Evolutionary conservation across 2,797 vertebrate genomes (phyloP).

Genomic region (Leucoraja ocellata): DNA sequence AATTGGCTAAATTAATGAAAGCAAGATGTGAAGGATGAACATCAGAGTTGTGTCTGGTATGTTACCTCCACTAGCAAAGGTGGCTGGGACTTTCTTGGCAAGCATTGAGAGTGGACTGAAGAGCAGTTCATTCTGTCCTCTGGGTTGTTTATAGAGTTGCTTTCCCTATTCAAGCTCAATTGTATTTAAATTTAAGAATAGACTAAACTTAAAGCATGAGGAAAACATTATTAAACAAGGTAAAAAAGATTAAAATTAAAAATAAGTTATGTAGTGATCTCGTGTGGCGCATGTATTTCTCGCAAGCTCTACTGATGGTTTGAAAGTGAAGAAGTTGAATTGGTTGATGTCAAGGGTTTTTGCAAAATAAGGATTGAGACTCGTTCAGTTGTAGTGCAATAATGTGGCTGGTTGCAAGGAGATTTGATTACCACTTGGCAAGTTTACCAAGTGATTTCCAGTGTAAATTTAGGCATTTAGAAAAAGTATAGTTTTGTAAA

Average conservation of each 20-base stretch:
- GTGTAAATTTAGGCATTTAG: neutral
- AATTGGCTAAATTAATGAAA: conserved; percentile 11
- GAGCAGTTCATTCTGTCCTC: conserved; percentile 1
- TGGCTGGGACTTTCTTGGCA: conserved; percentile 24
- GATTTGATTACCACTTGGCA: neutral
- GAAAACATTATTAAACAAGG: no score
- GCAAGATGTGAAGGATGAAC: conserved; percentile 19
- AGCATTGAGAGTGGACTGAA: neutral
- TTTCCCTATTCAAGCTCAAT: neutral
- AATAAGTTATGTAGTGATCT: neutral
- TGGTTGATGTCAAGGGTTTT: neutral
- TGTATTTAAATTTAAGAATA: neutral
- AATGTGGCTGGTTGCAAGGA: neutral
- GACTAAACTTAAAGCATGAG: no score
- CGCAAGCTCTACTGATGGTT: neutral
- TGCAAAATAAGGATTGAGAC: neutral
- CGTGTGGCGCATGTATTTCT: neutral
- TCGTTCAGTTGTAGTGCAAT: neutral
- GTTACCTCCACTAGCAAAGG: neutral
- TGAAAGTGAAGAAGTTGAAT: neutral
- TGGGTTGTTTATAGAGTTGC: neutral
- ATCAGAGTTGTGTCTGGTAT: neutral
- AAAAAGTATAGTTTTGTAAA: neutral
- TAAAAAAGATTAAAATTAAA: no score
- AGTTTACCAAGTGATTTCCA: neutral